Evolutionary conservation across 2,888 invertebrate species (phyloP).

Genomic region (Ormyrus thymus): DNA sequence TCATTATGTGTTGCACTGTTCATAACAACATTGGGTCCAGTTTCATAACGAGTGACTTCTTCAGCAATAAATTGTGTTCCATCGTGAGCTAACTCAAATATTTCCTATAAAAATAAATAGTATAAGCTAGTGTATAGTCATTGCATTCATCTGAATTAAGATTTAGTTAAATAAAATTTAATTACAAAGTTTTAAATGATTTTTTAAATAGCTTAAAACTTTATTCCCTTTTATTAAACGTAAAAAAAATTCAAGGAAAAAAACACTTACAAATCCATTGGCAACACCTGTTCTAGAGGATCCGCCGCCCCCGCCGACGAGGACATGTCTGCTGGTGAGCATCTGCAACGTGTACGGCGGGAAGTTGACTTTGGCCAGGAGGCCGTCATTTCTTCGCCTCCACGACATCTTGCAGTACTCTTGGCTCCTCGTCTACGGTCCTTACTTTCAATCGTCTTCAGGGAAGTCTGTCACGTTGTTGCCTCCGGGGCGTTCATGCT

Average conservation of each 20-base stretch:
- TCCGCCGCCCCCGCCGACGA: constrained; percentile 98
- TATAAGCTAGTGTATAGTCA: not conserved
- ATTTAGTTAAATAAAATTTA: too few relatives aligned
- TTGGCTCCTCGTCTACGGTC: not conserved
- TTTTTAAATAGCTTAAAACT: not conserved
- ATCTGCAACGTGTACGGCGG: constrained; percentile 94
- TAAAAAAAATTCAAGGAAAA: constrained; percentile 14
- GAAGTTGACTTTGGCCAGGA: constrained; percentile 92
- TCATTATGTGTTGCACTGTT: constrained; percentile 87
- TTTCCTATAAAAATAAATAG: constrained; percentile 81
- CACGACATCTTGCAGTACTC: constrained; percentile 76
- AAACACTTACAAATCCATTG: constrained; percentile 92
- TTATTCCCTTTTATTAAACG: too few relatives aligned
- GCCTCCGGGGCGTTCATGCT: constrained; percentile 42
- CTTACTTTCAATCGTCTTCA: constrained; percentile 2
- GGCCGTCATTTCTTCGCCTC: constrained; percentile 80
- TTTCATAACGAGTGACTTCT: constrained; percentile 92
- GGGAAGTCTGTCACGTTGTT: constrained; percentile 33
- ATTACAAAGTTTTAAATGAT: not conserved
- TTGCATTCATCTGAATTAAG: too few relatives aligned
- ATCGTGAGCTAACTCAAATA: constrained; percentile 92
- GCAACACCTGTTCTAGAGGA: constrained; percentile 97
- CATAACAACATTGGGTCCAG: constrained; percentile 93
- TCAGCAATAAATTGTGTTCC: constrained; percentile 89
- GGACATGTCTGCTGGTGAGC: constrained; percentile 92